Percentiles rank a stretch among this genome's conserved stretches.
These are phyloP conservation scores for Chrysogorgia sp. DNA, from an alignment of 92 coral and sea anemone species.

Conservation along the genomic window DNA sequence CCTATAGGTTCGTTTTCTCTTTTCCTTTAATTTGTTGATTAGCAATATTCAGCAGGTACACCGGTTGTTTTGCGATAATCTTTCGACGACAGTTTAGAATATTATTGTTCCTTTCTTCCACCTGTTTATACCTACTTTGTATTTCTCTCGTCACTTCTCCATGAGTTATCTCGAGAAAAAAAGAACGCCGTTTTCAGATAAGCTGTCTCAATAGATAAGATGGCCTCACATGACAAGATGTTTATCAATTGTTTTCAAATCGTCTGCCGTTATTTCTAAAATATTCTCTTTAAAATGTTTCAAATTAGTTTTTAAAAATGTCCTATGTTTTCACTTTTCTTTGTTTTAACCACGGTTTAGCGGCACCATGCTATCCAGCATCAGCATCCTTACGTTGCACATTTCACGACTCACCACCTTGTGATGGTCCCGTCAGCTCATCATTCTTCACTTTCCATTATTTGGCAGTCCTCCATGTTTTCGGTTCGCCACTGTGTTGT, in stretches of 20 bases:
- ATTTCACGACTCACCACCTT: background rate
- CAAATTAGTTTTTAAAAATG: background rate
- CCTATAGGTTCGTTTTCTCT: too few relatives aligned
- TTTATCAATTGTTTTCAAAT: background rate
- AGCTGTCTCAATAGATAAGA: background rate
- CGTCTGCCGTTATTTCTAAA: background rate
- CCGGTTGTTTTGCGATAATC: background rate
- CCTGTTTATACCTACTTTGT: background rate
- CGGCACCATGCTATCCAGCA: background rate
- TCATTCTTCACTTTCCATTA: too few relatives aligned
- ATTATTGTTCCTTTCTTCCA: background rate
- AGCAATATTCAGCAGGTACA: too few relatives aligned
- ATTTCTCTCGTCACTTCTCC: background rate
- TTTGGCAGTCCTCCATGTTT: too few relatives aligned
- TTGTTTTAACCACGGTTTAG: background rate
- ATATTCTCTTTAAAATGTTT: too few relatives aligned
- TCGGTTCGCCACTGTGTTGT: background rate
- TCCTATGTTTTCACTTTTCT: background rate
- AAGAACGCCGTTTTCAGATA: background rate
- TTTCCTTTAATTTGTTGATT: too few relatives aligned
- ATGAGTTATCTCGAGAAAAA: background rate
- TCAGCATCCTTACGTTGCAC: too few relatives aligned
- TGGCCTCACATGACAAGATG: background rate
- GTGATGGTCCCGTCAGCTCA: too few relatives aligned
- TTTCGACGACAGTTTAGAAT: background rate